Evolutionary conservation across 2,888 invertebrate genomes (phyloP).

Genomic region (Callosobruchus maculatus): DNA sequence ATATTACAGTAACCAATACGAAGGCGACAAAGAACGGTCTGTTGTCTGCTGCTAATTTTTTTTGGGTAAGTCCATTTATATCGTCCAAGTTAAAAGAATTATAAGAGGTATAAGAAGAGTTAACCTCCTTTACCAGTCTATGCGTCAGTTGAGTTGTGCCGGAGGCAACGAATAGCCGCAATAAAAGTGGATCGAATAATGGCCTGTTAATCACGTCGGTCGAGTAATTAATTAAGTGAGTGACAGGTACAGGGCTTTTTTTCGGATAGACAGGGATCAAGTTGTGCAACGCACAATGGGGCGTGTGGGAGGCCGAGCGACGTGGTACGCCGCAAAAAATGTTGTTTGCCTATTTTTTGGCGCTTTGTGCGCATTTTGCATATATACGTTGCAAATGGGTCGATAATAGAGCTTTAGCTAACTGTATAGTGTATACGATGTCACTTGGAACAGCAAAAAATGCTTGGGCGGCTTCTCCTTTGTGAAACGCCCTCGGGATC

Average conservation of each 20-base stretch:
- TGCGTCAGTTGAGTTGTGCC: neutral
- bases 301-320: neutral
- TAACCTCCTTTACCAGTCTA: neutral
- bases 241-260: neutral
- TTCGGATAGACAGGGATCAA: neutral
- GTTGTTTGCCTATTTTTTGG: neutral
- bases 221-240: neutral
- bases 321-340: neutral
- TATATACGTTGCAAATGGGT: neutral
- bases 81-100: no score
- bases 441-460: no score
- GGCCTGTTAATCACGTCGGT: neutral
- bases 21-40: no score
- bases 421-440: no score
- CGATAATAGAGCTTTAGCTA: no score
- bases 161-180: neutral
- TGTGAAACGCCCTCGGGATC: no score
- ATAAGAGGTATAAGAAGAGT: no score
- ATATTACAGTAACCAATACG: no score
- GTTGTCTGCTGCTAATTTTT: no score
- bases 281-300: neutral
- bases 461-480: no score
- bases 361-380: neutral
- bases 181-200: neutral
- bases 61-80: no score